phyloP scores from a whole-genome alignment of 64 coral and sea anemone genomes.

The Platygyra sinensis region DNA sequence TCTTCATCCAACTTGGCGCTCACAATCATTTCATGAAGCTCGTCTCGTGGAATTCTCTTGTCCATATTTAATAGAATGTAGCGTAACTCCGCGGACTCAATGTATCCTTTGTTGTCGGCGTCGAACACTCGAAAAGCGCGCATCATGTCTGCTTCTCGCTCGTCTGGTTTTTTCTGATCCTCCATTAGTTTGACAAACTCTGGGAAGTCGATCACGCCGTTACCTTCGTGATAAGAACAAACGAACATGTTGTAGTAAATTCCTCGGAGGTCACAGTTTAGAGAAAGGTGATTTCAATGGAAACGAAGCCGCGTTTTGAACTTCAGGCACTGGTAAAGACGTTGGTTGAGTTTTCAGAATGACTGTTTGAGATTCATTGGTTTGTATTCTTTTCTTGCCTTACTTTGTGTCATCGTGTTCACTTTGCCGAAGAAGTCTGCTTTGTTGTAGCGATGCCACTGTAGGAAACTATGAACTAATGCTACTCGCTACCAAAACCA shows the following conservation, averaged over 20 bases:
- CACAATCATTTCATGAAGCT: constrained; percentile 73
- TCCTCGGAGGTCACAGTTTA: too few species aligned
- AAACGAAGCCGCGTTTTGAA: too few species aligned
- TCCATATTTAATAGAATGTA: constrained; percentile 72
- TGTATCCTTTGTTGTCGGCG: constrained; percentile 84
- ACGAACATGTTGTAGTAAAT: neutral
- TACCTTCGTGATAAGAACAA: constrained; percentile 26
- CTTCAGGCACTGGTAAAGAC: too few species aligned
- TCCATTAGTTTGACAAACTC: constrained; percentile 95
- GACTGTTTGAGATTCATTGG: too few species aligned
- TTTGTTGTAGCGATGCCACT: too few species aligned
- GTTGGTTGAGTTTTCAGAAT: too few species aligned
- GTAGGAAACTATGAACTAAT: too few species aligned
- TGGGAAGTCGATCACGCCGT: constrained; percentile 78
- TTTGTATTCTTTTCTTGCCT: too few species aligned
- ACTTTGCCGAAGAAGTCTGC: too few species aligned
- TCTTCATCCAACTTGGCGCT: constrained; percentile 68
- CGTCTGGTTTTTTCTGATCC: constrained; percentile 68
- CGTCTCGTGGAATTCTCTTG: constrained; percentile 72
- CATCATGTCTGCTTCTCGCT: constrained; percentile 71
- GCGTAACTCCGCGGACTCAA: constrained; percentile 83
- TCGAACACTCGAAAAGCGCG: constrained; percentile 87
- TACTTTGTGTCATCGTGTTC: too few species aligned
- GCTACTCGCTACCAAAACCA: too few species aligned
- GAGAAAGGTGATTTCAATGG: too few species aligned